Conservation (phyloP, 2,888 invertebrate species). For the Augiades crinisus region DNA sequence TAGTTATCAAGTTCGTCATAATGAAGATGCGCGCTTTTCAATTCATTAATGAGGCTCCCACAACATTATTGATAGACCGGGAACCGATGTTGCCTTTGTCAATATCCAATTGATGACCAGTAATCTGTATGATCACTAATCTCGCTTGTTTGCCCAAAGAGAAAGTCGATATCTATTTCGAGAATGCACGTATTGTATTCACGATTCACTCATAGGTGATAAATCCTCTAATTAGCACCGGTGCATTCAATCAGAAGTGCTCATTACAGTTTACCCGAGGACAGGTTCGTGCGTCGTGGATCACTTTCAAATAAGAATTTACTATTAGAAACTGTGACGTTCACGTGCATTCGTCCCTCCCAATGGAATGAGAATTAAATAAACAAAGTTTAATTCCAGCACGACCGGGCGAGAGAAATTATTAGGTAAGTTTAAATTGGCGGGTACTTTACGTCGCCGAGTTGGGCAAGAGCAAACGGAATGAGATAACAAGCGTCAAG, state of each 20-base stretch:
- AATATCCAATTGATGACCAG: conserved; percentile 57
- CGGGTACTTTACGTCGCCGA: not conserved
- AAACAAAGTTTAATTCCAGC: conserved; percentile 24
- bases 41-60: conserved; percentile 69
- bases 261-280: conserved; percentile 55
- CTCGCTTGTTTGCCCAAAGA: conserved; percentile 49
- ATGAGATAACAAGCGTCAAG: conserved; percentile 24
- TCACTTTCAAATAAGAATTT: conserved; percentile 36
- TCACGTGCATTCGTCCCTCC: conserved; percentile 36
- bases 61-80: conserved; percentile 59
- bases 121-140: conserved; percentile 57
- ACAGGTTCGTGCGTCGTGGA: conserved; percentile 58
- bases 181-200: conserved; percentile 37
- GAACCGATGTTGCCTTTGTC: conserved; percentile 50
- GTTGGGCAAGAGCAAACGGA: conserved; percentile 17
- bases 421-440: conserved; percentile 26
- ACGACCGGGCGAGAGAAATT: conserved; percentile 22
- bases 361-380: conserved; percentile 49
- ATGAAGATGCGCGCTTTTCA: conserved; percentile 73
- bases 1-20: conserved; percentile 64
- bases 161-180: conserved; percentile 46
- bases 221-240: conserved; percentile 57
- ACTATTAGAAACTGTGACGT: conserved; percentile 31
- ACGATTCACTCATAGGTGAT: conserved; percentile 40
- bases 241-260: conserved; percentile 54